Base-by-base conservation (phyloP, 2,113 vertebrate genomes). In the Salvelinus alpinus region DNA sequence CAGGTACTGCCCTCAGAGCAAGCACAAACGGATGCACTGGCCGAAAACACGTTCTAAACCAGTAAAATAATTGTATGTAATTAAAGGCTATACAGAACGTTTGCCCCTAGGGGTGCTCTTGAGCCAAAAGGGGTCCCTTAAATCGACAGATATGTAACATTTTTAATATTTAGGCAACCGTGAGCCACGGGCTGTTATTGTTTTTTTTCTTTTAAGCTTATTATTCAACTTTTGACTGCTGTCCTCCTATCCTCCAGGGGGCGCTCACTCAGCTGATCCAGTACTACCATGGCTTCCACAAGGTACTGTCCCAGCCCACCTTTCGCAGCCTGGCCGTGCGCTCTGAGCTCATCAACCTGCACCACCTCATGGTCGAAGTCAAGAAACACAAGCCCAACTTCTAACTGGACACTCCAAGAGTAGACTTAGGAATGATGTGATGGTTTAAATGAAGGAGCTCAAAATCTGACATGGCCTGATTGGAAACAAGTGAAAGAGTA, bases 331-430 rank as follows among this genome's bases (percentile, higher is more conserved):
- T 98, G 64, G 93, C 95, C 0, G 95, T 94, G 20, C 94, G 96
- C 48, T 95, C 96, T 0, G 96, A 98, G 82, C 95, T 98, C 88
- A 97, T 98, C 92, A 98, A 98, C 84, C 95, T 98, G 72, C 96
- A 98, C 73, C 96, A 98, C 87, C 94, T 98, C 44, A 97, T 98
- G 96, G 96, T 98, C 6, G 96, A 98, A 76, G 95, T 98, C 64
- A 98, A 98, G 90, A 98, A 97, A 68, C 96, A 97, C 91, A 96
- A 97, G 34, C 96, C 96, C 59, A 97, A 97, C 91, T 98, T 98
- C 91, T 98, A 80, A 92, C 18, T 18, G 16, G 51, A 18, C 51
- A 54, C 14, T 54, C 14, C 3, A 51, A 51, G 48, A 54, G 1
- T 18, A 62, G 59, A 62, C 0, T 8, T 3, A 22, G 59, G n/a